Evolutionary conservation across 2,888 invertebrate genomes (phyloP), one percentile per base, ranked within the genome.

Genomic region (Rhaphigaster nebulosa): DNA sequence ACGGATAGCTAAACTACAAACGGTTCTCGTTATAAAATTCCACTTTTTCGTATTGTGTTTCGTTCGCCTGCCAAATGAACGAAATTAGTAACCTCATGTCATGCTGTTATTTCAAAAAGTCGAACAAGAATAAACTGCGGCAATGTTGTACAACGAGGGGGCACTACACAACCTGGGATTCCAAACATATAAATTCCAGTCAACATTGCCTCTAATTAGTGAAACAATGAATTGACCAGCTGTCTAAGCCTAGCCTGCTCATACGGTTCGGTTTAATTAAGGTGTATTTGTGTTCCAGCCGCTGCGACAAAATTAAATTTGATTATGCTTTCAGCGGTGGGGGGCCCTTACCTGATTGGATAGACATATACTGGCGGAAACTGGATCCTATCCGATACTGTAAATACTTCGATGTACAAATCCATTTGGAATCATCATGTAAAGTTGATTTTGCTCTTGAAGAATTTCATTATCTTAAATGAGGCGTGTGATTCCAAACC

Each of bases 151-250:
- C 15, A 29, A 34, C 2, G 8, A n/a, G 26, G 0, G 65, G 15
- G 26, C 29, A 65, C 29, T 15, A 65, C n/a, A 29, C 29, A 15
- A n/a, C 13, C 65, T 8, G 38, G 20, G 38, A 38, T 38, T 23
- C 20, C 70, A 38, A 76, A 76, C 34, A 76, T 70, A 70, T 76
- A 76, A 76, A 76, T 76, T 76, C 34, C 38, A 76, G 34, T 76
- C 20, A 20, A 76, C 70, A 76, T 76, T 76, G 70, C 15, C 70
- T 65, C 70, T 76, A 76, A 76, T 76, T 76, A 76, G 70, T 76
- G 70, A 38, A 76, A 38, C 70, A 76, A 76, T 76, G 70, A 76
- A 76, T 76, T 76, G 70, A 76, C 34, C 70, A 38, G 70, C 1
- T 38, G 70, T n/a, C 70, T 76, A 65, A 65, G 29, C 65, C 34